Percentiles rank a stretch among this genome's conserved stretches.
Conservation (phyloP, 2,888 invertebrate species). For the Nyleta sp. region DNA sequence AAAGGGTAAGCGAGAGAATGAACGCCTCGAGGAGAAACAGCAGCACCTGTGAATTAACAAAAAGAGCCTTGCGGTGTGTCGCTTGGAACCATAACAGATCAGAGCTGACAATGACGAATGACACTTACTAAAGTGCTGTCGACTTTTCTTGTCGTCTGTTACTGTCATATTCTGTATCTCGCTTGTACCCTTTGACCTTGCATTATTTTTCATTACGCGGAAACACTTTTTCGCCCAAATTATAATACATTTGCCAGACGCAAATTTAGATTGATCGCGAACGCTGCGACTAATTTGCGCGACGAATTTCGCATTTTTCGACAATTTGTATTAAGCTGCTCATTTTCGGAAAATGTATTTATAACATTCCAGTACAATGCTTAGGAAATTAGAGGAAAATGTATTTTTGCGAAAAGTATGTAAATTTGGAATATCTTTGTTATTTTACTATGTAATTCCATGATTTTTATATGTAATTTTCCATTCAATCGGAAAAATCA, state of each 20-base stretch:
- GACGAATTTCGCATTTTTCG: too few species aligned
- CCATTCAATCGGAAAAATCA: too few species aligned
- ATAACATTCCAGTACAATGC: too few species aligned
- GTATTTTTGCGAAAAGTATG: too few species aligned
- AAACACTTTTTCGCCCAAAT: slow-evolving; percentile 32
- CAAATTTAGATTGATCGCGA: slow-evolving; percentile 27
- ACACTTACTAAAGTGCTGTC: slow-evolving; percentile 71
- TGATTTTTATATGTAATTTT: too few species aligned
- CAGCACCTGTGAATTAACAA: slow-evolving; percentile 65
- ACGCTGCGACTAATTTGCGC: slow-evolving; percentile 28
- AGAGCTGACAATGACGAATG: slow-evolving; percentile 78
- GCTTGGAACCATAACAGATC: slow-evolving; percentile 62
- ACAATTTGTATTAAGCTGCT: too few species aligned
- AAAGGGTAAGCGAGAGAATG: slow-evolving; percentile 66
- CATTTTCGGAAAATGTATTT: too few species aligned
- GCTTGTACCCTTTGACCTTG: slow-evolving; percentile 41
- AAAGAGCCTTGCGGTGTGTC: slow-evolving; percentile 65
- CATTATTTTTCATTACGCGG: slow-evolving; percentile 40
- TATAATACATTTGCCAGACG: slow-evolving; percentile 23
- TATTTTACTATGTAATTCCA: too few species aligned
- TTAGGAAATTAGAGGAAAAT: too few species aligned
- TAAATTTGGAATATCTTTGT: too few species aligned
- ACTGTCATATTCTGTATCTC: slow-evolving; percentile 50
- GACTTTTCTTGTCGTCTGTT: slow-evolving; percentile 75
- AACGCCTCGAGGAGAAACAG: slow-evolving; percentile 61